These are phyloP conservation scores for Andrena trimmerana DNA, from an alignment of 2,888 invertebrate genomes.

Conservation along the genomic window DNA sequence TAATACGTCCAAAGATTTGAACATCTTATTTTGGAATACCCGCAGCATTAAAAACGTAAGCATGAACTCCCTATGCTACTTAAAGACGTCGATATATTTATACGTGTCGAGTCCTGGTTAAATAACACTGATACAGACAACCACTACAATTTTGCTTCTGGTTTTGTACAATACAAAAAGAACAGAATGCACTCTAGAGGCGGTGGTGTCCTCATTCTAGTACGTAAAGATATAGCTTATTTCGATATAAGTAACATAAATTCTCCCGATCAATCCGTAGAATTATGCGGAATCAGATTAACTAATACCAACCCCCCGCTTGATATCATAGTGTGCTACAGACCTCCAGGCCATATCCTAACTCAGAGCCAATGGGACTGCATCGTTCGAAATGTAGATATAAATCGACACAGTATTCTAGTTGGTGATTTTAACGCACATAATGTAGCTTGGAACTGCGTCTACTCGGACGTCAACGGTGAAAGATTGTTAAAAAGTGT, in stretches of 20 bases:
- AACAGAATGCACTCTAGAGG: not conserved
- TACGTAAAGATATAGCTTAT: not conserved
- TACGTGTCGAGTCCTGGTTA: constrained; percentile 1
- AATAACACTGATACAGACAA: not conserved
- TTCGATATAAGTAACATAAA: not conserved
- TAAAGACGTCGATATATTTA: not conserved
- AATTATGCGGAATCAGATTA: not conserved
- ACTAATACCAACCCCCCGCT: not conserved
- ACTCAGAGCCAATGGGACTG: not conserved
- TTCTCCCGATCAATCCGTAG: not conserved
- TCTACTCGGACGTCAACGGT: not conserved
- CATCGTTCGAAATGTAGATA: not conserved
- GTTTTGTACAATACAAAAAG: not conserved
- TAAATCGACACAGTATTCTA: not conserved
- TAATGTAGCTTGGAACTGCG: not conserved
- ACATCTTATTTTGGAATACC: not conserved
- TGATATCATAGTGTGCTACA: constrained; percentile 2
- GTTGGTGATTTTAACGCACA: not conserved
- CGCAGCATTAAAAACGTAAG: not conserved
- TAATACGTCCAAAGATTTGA: not conserved
- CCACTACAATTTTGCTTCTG: not conserved
- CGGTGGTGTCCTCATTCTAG: not conserved
- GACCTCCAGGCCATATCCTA: not conserved
- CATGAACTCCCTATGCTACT: not conserved
- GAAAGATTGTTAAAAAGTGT: not conserved